A percentile compares a stretch with the other conserved stretches of the same genome.
Conservation (phyloP, 2,888 invertebrate species). For the Heliconius aoede region DNA sequence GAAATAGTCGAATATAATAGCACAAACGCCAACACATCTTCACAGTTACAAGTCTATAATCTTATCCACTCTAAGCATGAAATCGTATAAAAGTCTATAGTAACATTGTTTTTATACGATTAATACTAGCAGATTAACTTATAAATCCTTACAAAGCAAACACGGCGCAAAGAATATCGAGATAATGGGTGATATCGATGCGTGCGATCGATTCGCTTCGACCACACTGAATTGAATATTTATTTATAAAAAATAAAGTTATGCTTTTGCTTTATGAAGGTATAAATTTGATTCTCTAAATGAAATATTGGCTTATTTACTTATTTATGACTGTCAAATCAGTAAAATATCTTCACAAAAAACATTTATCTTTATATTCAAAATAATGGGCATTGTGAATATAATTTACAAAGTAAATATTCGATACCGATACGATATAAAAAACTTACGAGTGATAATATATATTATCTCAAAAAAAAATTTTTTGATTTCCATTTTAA, state of each 20-base stretch:
- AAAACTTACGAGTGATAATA: background rate
- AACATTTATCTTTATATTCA: background rate
- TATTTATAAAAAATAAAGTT: background rate
- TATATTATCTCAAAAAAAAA: too few species aligned
- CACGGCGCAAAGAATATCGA: constrained; percentile 45
- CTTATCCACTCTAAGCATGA: constrained; percentile 58
- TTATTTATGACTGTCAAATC: background rate
- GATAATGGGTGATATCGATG: constrained; percentile 41
- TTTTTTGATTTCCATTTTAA: too few species aligned
- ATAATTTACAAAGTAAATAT: background rate
- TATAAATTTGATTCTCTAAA: background rate
- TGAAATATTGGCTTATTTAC: background rate
- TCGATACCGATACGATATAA: background rate
- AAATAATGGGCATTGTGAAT: too few species aligned
- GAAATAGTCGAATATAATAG: background rate
- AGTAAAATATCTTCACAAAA: background rate
- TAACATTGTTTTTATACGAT: constrained; percentile 45
- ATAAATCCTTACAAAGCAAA: constrained; percentile 47
- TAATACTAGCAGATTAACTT: constrained; percentile 44
- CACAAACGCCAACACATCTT: background rate
- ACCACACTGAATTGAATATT: constrained; percentile 29
- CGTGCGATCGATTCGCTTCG: constrained; percentile 28
- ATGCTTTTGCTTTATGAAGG: background rate
- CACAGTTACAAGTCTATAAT: constrained; percentile 49
- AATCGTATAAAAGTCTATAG: constrained; percentile 51